A percentile compares a stretch with the other conserved stretches of the same genome.
These are phyloP conservation scores for Tauraco hartlaubi DNA, from an alignment of 2,797 vertebrate genomes.

Conservation along the genomic window DNA sequence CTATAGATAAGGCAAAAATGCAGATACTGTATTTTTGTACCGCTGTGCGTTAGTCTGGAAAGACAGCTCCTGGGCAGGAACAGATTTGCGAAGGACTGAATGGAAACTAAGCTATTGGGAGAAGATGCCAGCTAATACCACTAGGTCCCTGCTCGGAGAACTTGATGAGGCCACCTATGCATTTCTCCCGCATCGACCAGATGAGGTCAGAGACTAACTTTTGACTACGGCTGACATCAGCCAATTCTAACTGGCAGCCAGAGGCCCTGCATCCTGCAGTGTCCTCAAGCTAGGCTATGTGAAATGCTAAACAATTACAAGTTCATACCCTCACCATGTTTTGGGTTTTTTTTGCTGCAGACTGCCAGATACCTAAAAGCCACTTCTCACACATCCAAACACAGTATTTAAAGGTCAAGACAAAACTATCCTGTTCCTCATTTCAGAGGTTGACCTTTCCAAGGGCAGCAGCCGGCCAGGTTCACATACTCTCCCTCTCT, in stretches of 20 bases:
- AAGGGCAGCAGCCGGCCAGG: background rate
- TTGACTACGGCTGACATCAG: constrained; percentile 39
- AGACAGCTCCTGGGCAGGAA: background rate
- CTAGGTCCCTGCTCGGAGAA: background rate
- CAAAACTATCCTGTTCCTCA: background rate
- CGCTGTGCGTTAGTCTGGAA: background rate
- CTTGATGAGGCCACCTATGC: constrained; percentile 44
- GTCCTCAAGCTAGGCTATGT: background rate
- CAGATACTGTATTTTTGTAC: background rate
- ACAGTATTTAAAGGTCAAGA: constrained; percentile 52
- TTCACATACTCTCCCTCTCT: background rate
- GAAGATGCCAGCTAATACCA: background rate
- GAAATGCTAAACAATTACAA: background rate
- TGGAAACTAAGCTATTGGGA: background rate
- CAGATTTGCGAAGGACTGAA: background rate
- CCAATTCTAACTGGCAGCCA: background rate
- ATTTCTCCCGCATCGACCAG: constrained; percentile 12
- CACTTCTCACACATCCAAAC: background rate
- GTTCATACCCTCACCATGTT: background rate
- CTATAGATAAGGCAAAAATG: background rate
- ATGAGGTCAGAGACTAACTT: constrained; percentile 60
- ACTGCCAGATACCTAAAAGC: background rate
- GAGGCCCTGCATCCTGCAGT: accelerated
- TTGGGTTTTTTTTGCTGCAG: background rate
- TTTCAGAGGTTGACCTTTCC: constrained; percentile 44